These are phyloP conservation scores for Nicator chloris DNA, from an alignment of 2,113 vertebrate genomes.

Conservation along the genomic window DNA sequence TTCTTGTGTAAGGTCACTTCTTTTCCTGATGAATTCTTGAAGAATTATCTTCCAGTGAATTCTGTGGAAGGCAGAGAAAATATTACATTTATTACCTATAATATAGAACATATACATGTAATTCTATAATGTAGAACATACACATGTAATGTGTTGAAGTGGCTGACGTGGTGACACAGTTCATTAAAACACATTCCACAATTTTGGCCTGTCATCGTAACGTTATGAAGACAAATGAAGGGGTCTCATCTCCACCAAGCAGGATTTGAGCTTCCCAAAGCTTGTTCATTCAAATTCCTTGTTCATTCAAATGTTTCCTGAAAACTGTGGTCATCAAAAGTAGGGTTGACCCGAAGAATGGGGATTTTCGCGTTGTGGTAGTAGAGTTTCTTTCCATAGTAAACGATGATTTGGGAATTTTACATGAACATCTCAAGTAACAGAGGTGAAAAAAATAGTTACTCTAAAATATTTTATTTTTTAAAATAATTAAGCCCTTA, in stretches of 20 bases:
- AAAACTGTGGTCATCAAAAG: neutral
- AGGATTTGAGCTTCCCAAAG: neutral
- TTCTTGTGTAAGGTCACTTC: neutral
- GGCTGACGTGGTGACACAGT: neutral
- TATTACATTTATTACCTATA: neutral
- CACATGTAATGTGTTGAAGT: neutral
- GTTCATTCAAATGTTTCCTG: neutral
- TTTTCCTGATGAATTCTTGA: neutral
- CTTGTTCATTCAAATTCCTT: neutral
- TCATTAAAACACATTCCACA: neutral
- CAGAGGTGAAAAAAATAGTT: neutral
- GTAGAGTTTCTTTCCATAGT: neutral
- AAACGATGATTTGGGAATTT: neutral
- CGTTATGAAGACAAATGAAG: neutral
- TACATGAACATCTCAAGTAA: neutral
- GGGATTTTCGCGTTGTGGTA: neutral
- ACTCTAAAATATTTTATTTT: neutral
- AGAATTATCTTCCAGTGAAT: neutral
- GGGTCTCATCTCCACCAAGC: neutral
- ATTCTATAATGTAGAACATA: neutral
- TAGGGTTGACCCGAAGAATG: neutral
- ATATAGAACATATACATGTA: neutral
- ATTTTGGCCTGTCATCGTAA: neutral
- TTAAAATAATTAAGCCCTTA: neutral
- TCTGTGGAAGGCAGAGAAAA: neutral